A percentile compares a stretch with the other conserved stretches of the same genome.
These are phyloP conservation scores for Tachuris rubrigastra DNA, from an alignment of 2,113 vertebrate genomes.

Conservation along the genomic window DNA sequence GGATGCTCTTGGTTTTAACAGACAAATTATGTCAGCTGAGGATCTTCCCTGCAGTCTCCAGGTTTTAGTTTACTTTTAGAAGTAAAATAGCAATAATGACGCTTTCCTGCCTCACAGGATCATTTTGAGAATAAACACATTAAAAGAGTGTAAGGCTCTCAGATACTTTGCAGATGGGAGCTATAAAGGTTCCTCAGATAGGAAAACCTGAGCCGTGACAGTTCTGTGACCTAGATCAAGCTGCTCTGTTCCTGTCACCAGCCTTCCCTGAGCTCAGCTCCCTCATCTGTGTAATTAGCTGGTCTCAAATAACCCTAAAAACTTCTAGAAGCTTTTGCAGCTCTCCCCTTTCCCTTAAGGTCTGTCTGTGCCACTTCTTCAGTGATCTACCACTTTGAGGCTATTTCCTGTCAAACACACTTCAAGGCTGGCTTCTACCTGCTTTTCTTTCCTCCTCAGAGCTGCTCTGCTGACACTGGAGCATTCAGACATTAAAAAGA, in stretches of 20 bases:
- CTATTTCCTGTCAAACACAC: neutral
- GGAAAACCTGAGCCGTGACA: neutral
- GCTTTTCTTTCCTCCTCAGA: neutral
- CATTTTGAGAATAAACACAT: neutral
- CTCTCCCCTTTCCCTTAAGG: neutral
- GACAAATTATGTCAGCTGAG: neutral
- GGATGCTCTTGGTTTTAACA: neutral
- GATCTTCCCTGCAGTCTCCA: neutral
- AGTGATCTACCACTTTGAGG: neutral
- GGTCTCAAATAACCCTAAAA: constrained; percentile 28
- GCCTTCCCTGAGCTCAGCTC: neutral
- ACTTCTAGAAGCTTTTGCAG: neutral
- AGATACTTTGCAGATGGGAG: constrained; percentile 12
- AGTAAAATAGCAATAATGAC: neutral
- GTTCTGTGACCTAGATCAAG: constrained; percentile 42
- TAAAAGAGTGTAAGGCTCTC: neutral
- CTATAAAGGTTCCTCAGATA: constrained; percentile 36
- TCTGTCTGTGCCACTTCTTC: neutral
- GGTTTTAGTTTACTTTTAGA: neutral
- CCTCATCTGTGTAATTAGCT: constrained; percentile 49
- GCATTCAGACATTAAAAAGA: neutral
- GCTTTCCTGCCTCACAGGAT: neutral
- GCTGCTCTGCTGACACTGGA: neutral
- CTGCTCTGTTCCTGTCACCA: neutral
- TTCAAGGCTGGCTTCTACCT: neutral